Base-by-base conservation (phyloP, 53 echinoderm and acorn worm species). In the Holothuria scabra region DNA sequence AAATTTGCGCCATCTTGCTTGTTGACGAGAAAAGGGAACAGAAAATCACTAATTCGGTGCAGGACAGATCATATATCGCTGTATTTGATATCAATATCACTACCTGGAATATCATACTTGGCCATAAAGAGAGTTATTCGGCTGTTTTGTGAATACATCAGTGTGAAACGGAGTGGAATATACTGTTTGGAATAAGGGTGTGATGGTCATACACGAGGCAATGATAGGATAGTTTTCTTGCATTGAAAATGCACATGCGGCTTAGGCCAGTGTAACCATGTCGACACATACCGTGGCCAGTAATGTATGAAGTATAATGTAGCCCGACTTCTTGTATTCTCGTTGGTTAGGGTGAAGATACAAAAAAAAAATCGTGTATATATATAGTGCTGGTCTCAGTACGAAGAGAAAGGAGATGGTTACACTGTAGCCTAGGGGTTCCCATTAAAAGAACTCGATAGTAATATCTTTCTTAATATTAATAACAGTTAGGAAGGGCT, bases 1-100 rank as follows among this genome's bases (percentile, higher is more conserved):
- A 57, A 81, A 87, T 82, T 92, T 84, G 90, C 93, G 93, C 93
- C 93, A 93, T 93, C 90, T 93, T 93, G 90, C 13, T 78, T 33
- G 13, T 56, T 78, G 19, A 58, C 72, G 46, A 13, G 58, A 78
- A 58, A 78, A 31, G 14, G 28, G 21, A 19, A 23, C 28, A 55
- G 25, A 78, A 78, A 28, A 16, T 24, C 14, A 25, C 21, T 58
- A 16, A 22, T 30, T 78, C 56, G 14, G 28, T n/a, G 29, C 28
- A 14, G 5, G 52, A 29, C 56, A 78, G 52, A 56, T 58, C 20
- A 46, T 24, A 22, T 26, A 22, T 23, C 12, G 48, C 25, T 21
- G 59, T 57, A 25, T 29, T 56, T 26, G 25, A 29, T 59, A 78
- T 30, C 78, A 28, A 2, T 57, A 10, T 21, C 48, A 30, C 37